Evolutionary conservation across 2,113 vertebrate genomes (phyloP), one percentile per base, ranked within the genome.

Genomic region (Morone chrysops): DNA sequence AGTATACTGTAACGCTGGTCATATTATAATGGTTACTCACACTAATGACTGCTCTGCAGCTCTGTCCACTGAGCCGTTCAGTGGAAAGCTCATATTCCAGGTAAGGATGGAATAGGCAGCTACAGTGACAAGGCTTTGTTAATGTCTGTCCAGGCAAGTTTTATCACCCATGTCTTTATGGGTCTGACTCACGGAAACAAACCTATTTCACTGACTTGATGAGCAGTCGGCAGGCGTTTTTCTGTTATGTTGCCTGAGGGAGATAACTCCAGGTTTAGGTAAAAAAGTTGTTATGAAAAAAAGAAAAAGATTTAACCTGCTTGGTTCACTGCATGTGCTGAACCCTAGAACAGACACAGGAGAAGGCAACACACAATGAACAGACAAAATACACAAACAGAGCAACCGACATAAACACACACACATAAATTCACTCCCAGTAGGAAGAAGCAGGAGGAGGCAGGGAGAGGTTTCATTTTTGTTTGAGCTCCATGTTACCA

Each of bases 131-230:
- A 48, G 31, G 60, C 51, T 75, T 50, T 13, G 51, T 75, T 72
- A 43, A 78, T 70, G 31, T 65, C 62, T 22, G 18, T 53, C 63
- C 0, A 25, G 53, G 0, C 8, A 69, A 22, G 22, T 53, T 85
- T 72, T 81, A 76, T 81, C 56, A 60, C 50, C 69, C 62, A 56
- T 48, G 36, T 70, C 67, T 78, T 76, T 77, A 54, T 60, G 66
- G 69, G 4, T n/a, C 50, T 70, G 79, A 65, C 45, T 54, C 57
- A 31, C 67, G 60, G 60, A 63, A 43, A 25, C 14, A 25, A 38
- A 75, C 59, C 48, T 79, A 6, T 31, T 31, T 31, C 11, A 22
- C 63, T 51, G 76, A 60, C 51, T 8, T 50, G 40, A 70, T 48
- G 57, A 82, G 68, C 45, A 56, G 8, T 48, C 67, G 41, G 62